phyloP scores from a whole-genome alignment of 2,797 vertebrate genomes.

The Brachymystax lenok region DNA sequence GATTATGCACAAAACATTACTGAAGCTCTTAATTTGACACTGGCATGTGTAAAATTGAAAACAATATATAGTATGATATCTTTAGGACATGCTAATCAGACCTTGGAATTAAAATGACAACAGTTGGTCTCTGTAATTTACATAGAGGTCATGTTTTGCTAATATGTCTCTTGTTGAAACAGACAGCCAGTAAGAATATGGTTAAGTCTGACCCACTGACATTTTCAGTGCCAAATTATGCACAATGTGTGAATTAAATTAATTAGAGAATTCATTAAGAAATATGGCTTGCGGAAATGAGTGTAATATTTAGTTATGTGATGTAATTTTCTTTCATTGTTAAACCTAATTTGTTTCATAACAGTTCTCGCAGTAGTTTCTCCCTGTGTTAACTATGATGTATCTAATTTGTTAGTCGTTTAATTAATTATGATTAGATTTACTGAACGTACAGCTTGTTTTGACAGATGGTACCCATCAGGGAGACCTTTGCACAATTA shows the following conservation, averaged over 20 bases:
- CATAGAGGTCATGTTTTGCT: conserved; percentile 87
- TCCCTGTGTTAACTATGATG: conserved; percentile 83
- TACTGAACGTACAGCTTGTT: conserved; percentile 82
- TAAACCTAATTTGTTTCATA: conserved; percentile 92
- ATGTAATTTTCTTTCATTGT: conserved; percentile 91
- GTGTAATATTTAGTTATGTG: conserved; percentile 86
- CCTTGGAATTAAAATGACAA: conserved; percentile 76
- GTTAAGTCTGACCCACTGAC: conserved; percentile 85
- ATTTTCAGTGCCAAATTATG: conserved; percentile 91
- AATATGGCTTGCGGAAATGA: conserved; percentile 84
- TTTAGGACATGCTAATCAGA: conserved; percentile 69
- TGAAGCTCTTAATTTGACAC: conserved; percentile 61
- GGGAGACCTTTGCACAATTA: conserved; percentile 85
- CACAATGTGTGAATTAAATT: conserved; percentile 92
- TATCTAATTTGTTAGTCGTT: conserved; percentile 93
- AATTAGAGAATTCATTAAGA: conserved; percentile 95
- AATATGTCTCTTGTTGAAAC: conserved; percentile 84
- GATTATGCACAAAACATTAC: conserved; percentile 46
- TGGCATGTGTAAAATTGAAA: conserved; percentile 60
- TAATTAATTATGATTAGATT: conserved; percentile 96
- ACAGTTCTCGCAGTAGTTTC: conserved; percentile 86
- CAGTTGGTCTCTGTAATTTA: conserved; percentile 77
- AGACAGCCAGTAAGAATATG: conserved; percentile 83
- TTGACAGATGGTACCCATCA: conserved; percentile 94
- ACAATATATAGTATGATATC: conserved; percentile 61